phyloP scores from a whole-genome alignment of 2,888 invertebrate genomes.

The Netelia inedita region DNA sequence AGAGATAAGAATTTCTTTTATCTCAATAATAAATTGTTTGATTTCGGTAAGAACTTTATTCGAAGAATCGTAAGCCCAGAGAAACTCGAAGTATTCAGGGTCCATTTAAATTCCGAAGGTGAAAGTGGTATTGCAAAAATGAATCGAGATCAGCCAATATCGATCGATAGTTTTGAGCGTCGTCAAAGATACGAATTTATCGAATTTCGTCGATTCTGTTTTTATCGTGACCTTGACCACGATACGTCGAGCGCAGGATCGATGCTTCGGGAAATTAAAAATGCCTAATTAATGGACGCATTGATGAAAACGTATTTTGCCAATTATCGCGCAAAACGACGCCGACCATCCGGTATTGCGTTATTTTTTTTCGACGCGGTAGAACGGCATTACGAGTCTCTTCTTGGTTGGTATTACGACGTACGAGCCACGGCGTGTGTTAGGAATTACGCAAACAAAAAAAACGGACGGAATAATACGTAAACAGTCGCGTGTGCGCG shows the following conservation, averaged over 20 bases:
- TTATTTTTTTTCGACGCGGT: constrained; percentile 25
- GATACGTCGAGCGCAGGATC: constrained; percentile 15
- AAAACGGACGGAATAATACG: constrained; percentile 14
- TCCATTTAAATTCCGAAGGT: constrained; percentile 17
- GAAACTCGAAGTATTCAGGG: constrained; percentile 18
- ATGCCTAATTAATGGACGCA: constrained; percentile 22
- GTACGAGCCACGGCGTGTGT: constrained; percentile 9
- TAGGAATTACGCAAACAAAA: constrained; percentile 63
- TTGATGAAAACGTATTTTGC: constrained; percentile 47
- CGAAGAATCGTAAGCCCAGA: background rate
- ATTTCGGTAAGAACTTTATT: background rate
- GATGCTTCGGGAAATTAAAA: constrained; percentile 49
- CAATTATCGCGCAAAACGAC: constrained; percentile 50
- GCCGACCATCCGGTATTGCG: constrained; percentile 60
- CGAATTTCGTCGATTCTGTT: background rate
- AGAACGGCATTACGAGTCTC: constrained; percentile 11
- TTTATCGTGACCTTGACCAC: constrained; percentile 43
- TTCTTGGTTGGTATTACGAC: constrained; percentile 13
- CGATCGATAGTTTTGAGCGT: background rate
- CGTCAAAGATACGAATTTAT: background rate
- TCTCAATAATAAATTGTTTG: constrained; percentile 6
- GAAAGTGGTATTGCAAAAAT: constrained; percentile 17
- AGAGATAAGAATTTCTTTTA: constrained; percentile 10
- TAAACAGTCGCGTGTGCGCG: constrained; percentile 41
- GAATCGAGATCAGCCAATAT: constrained; percentile 3